Conservation (phyloP, 2,888 invertebrate species). For the Apotomis betuletana region DNA sequence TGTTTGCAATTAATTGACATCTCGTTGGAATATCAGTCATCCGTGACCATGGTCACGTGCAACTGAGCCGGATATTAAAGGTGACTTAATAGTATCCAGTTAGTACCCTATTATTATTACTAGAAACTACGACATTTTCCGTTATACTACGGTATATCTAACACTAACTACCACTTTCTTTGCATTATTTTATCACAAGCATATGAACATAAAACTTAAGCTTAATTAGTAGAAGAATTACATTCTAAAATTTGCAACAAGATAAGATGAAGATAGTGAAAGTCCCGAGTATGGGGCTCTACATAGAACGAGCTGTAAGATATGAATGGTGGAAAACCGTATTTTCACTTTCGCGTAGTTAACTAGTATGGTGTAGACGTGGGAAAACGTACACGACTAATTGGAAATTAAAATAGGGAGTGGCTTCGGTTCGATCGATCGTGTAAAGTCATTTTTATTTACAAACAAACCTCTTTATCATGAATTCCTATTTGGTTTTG, state of each 20-base stretch:
- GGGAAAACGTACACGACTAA: constrained; percentile 44
- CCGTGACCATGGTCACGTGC: no score
- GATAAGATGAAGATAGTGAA: constrained; percentile 37
- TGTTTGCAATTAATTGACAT: no score
- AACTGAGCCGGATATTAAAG: no score
- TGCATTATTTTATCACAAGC: background rate
- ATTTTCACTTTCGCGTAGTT: constrained; percentile 52
- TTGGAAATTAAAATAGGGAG: constrained; percentile 25
- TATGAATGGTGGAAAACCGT: constrained; percentile 44
- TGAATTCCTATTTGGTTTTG: no score
- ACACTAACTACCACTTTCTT: no score
- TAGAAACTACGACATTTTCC: no score
- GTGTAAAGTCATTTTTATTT: no score
- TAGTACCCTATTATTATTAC: no score
- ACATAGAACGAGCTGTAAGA: constrained; percentile 40
- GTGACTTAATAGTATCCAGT: no score
- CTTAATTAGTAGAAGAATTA: constrained; percentile 9
- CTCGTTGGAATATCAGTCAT: no score
- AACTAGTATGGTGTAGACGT: constrained; percentile 49
- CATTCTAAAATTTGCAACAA: constrained; percentile 15
- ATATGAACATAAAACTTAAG: background rate
- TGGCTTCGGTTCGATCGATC: background rate
- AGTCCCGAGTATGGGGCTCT: constrained; percentile 33
- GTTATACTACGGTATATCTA: background rate
- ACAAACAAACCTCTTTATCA: no score